Conservation (phyloP, 1,140 invertebrate genomes). For the Drosophila busckii region DNA sequence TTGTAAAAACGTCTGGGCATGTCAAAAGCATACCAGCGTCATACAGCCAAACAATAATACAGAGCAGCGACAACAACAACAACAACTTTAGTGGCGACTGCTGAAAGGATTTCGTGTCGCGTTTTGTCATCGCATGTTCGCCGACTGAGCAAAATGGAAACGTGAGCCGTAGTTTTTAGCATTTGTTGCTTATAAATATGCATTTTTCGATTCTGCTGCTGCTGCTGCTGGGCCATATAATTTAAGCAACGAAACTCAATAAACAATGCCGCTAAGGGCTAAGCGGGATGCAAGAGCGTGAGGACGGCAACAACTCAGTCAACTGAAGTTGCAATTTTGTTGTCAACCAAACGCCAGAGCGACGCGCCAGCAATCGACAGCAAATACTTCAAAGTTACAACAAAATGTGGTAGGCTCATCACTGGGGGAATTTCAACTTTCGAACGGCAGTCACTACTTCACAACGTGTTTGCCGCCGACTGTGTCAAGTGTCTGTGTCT, state of each 20-base stretch:
- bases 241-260: conserved; percentile 66
- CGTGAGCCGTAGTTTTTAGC: conserved; percentile 53
- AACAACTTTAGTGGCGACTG: conserved; percentile 2
- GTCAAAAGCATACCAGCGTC: conserved; percentile 56
- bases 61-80: conserved; percentile 3
- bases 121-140: conserved; percentile 72
- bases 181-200: conserved; percentile 62
- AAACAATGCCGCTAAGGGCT: conserved; percentile 51
- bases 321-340: conserved; percentile 75
- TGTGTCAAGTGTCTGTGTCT: conserved; percentile 33
- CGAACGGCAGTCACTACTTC: conserved; percentile 16
- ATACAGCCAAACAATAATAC: conserved; percentile 15
- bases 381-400: conserved; percentile 59
- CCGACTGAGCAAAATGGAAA: conserved; percentile 61
- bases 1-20: conserved; percentile 69
- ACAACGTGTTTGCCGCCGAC: conserved; percentile 24
- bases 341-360: conserved; percentile 55
- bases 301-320: conserved; percentile 8
- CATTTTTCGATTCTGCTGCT: conserved; percentile 59
- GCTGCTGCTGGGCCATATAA: conserved; percentile 51
- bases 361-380: conserved; percentile 26
- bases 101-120: conserved; percentile 69
- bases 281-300: conserved; percentile 9
- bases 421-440: conserved; percentile 37
- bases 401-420: no score